phyloP scores from a whole-genome alignment of 1,140 invertebrate genomes.

The Charaxes varanes region DNA sequence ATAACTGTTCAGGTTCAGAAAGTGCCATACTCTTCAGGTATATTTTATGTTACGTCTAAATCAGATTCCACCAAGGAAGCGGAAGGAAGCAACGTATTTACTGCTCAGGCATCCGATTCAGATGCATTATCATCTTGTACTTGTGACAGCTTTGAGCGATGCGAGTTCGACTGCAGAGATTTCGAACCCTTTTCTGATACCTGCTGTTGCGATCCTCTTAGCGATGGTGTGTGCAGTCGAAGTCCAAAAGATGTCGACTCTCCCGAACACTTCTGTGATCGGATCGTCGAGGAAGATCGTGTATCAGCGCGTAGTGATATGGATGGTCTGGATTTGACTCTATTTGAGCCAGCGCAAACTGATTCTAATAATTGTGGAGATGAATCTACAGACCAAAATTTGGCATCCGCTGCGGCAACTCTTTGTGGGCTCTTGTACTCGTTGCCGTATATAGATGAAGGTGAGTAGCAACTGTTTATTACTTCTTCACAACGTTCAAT shows the following conservation, averaged over 20 bases:
- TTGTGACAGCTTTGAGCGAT: slow-evolving; percentile 71
- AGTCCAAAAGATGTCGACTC: slow-evolving; percentile 70
- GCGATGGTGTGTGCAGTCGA: slow-evolving; percentile 66
- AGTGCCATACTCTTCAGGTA: slow-evolving; percentile 61
- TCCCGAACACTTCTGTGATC: slow-evolving; percentile 61
- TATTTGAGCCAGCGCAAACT: slow-evolving; percentile 77
- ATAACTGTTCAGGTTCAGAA: slow-evolving; percentile 59
- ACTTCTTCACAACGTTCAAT: no score
- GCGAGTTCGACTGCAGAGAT: slow-evolving; percentile 70
- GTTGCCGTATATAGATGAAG: slow-evolving; percentile 37
- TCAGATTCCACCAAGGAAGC: slow-evolving; percentile 43
- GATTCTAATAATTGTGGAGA: slow-evolving; percentile 55
- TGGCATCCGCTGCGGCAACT: slow-evolving; percentile 37
- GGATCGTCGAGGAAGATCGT: slow-evolving; percentile 56
- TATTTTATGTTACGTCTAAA: slow-evolving; percentile 62
- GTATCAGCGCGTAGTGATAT: slow-evolving; percentile 77
- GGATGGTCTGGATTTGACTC: slow-evolving; percentile 79
- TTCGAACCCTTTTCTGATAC: slow-evolving; percentile 76
- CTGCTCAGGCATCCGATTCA: slow-evolving; percentile 60
- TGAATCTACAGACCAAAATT: slow-evolving; percentile 35
- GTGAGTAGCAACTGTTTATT: no score
- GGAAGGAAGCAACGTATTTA: slow-evolving; percentile 48
- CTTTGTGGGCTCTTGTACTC: slow-evolving; percentile 60
- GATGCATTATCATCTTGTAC: slow-evolving; percentile 68
- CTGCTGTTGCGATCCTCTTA: slow-evolving; percentile 69